Conservation (phyloP, 2,888 invertebrate species). For the Meghimatium bilineatum region DNA sequence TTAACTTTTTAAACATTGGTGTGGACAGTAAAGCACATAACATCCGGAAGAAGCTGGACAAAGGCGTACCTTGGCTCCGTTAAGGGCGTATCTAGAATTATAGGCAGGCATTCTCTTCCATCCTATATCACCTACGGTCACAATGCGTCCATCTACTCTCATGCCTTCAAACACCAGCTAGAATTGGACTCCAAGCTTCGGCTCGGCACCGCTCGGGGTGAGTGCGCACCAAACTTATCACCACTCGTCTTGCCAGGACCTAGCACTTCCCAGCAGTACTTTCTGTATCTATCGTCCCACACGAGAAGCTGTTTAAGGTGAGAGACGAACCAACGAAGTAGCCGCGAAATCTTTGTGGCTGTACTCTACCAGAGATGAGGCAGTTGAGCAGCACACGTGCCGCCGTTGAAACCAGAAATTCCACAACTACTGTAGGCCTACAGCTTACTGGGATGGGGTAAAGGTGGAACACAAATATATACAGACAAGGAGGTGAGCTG, state of each 20-base stretch:
- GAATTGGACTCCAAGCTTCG: not conserved
- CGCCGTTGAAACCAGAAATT: not conserved
- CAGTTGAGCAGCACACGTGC: not conserved
- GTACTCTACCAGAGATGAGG: not conserved
- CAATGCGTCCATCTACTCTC: slow-evolving; percentile 43
- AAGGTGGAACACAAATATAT: not conserved
- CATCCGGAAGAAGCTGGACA: not conserved
- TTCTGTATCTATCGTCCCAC: not conserved
- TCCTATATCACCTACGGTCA: slow-evolving; percentile 40
- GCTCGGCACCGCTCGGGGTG: slow-evolving; percentile 7
- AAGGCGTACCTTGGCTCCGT: slow-evolving; percentile 43
- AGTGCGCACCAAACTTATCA: not conserved
- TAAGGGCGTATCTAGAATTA: slow-evolving; percentile 45
- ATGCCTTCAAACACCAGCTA: slow-evolving; percentile 29
- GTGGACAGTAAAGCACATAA: not conserved
- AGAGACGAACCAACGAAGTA: not conserved
- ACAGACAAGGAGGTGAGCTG: not conserved
- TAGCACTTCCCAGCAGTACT: not conserved
- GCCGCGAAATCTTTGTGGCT: not conserved
- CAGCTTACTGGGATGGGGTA: not conserved
- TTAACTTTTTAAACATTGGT: not conserved
- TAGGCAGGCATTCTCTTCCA: slow-evolving; percentile 50
- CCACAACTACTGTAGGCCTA: no score
- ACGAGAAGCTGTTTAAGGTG: slow-evolving; percentile 20
- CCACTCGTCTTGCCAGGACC: not conserved